These are phyloP conservation scores for Shinisaurus crocodilurus DNA, from an alignment of 2,113 vertebrate species.

Conservation along the genomic window DNA sequence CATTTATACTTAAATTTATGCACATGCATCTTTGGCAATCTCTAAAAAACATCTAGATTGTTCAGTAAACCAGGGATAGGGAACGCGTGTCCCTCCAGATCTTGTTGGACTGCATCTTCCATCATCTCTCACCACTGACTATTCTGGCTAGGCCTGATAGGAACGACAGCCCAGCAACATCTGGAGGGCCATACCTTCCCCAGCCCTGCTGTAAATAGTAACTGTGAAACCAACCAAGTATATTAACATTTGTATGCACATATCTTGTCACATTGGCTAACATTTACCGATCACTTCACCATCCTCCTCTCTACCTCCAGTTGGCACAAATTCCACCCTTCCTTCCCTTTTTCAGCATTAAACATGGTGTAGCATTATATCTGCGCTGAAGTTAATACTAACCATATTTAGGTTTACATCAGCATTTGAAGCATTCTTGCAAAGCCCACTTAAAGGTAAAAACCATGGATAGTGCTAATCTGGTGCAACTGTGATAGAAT, in stretches of 20 bases:
- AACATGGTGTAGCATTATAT: neutral
- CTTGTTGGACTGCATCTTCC: neutral
- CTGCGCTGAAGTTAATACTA: neutral
- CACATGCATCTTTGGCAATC: neutral
- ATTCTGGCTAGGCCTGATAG: too few species aligned
- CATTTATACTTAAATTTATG: neutral
- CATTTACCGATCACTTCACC: neutral
- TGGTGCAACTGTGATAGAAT: neutral
- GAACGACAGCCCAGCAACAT: neutral
- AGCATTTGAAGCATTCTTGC: neutral
- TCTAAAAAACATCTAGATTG: neutral
- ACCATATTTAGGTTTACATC: neutral
- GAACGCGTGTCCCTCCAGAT: neutral
- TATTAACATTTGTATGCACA: neutral
- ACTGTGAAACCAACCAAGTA: neutral
- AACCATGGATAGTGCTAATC: neutral
- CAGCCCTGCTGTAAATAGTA: neutral
- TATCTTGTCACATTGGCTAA: neutral
- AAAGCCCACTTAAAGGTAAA: neutral
- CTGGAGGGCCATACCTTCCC: neutral
- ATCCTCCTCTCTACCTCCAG: neutral
- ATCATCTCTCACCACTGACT: too few species aligned
- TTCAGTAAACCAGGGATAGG: neutral
- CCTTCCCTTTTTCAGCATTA: neutral
- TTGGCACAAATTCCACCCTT: neutral